phyloP scores from a whole-genome alignment of 2,888 invertebrate genomes.

The Leptopilina myrica region DNA sequence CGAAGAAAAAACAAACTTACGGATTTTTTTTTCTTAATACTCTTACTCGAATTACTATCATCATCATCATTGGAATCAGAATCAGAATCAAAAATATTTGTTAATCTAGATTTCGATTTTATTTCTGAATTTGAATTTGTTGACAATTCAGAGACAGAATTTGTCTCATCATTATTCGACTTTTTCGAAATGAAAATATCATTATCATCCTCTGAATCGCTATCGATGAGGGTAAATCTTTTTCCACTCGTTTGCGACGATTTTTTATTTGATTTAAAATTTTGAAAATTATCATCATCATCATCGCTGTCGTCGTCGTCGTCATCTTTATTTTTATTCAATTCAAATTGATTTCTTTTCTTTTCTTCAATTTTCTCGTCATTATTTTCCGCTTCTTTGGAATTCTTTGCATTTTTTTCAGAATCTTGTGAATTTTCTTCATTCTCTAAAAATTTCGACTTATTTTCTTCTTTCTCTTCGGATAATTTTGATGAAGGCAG shows the following conservation, averaged over 20 bases:
- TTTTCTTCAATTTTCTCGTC: not conserved
- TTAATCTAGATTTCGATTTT: not conserved
- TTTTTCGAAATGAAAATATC: constrained; percentile 3
- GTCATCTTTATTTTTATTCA: not conserved
- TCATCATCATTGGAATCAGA: constrained; percentile 12
- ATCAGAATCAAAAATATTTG: not conserved
- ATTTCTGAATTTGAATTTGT: constrained; percentile 5
- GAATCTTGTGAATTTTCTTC: not conserved
- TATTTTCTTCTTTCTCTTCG: not conserved
- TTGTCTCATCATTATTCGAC: not conserved
- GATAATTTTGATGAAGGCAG: no score
- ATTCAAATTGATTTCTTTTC: not conserved
- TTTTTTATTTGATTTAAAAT: constrained; percentile 13
- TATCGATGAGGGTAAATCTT: constrained; percentile 56
- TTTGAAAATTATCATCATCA: not conserved
- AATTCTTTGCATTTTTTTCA: no score
- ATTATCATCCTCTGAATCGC: constrained; percentile 62
- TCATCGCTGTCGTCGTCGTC: no score
- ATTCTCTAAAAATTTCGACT: not conserved
- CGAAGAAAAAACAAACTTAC: not conserved
- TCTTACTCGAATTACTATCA: not conserved
- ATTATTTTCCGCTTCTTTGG: not conserved
- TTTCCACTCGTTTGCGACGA: constrained; percentile 1
- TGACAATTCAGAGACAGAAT: constrained; percentile 38
- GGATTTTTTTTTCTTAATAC: constrained; percentile 19